Evolutionary conservation across 2,888 invertebrate species (phyloP).

Genomic region (Drepana falcataria): DNA sequence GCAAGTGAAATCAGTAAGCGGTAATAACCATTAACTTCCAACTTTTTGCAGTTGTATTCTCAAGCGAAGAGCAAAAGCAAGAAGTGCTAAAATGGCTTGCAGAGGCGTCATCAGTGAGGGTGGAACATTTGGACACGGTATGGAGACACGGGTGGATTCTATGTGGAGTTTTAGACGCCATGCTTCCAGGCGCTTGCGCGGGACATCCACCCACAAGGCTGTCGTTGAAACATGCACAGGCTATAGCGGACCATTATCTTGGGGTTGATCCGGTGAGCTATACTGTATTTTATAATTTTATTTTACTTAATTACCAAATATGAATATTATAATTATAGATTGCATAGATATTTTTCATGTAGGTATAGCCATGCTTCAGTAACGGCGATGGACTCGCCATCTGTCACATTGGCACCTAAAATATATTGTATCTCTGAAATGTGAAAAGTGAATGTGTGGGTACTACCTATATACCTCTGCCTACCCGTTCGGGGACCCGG

Average conservation of each 20-base stretch:
- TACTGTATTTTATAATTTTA: no score
- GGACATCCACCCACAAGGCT: conserved; percentile 74
- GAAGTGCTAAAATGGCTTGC: conserved; percentile 64
- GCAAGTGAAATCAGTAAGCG: no score
- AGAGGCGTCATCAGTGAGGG: conserved; percentile 54
- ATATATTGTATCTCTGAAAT: no score
- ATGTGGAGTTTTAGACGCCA: conserved; percentile 78
- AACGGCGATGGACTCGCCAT: no score
- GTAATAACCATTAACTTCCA: not conserved
- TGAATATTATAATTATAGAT: no score
- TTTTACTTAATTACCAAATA: no score
- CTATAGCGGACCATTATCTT: conserved; percentile 79
- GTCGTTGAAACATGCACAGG: conserved; percentile 75
- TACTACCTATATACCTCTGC: no score
- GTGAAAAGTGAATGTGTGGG: no score
- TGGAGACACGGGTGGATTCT: conserved; percentile 81
- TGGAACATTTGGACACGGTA: conserved; percentile 70
- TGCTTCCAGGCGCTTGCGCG: conserved; percentile 80
- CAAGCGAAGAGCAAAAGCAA: conserved; percentile 65
- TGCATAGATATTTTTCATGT: no score
- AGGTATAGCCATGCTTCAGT: no score
- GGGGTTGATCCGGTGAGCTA: conserved; percentile 77
- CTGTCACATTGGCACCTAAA: no score
- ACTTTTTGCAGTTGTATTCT: conserved; percentile 60
- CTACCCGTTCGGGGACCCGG: no score